These are phyloP conservation scores for Oscheius sp. DNA, from an alignment of 1,140 invertebrate genomes.

Conservation along the genomic window DNA sequence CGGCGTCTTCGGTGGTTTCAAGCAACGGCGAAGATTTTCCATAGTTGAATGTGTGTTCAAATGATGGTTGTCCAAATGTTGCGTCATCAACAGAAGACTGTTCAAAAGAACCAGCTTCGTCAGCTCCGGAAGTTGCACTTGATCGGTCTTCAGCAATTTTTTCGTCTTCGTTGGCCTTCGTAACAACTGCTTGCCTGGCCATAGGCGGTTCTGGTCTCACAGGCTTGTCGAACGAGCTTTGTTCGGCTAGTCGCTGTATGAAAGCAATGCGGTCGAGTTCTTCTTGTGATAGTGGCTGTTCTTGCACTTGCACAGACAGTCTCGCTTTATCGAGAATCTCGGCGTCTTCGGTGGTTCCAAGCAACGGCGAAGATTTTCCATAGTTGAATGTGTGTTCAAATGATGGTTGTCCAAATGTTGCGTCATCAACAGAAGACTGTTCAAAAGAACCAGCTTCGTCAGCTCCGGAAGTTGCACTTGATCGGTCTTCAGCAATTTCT, in stretches of 20 bases:
- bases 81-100: constrained; percentile 14
- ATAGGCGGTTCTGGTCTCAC: background rate
- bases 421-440: constrained; percentile 1
- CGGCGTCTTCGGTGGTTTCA: background rate
- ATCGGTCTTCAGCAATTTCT: background rate
- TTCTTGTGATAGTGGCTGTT: constrained; percentile 22
- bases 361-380: constrained; percentile 8
- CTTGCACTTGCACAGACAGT: background rate
- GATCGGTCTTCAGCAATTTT: background rate
- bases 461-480: constrained; percentile 22
- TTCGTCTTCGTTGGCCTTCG: background rate
- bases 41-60: constrained; percentile 13
- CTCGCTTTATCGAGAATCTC: constrained; percentile 8
- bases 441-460: constrained; percentile 3
- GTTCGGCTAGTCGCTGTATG: background rate
- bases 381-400: constrained; percentile 18
- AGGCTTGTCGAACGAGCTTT: constrained; percentile 21
- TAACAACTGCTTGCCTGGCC: background rate
- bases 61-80: background rate
- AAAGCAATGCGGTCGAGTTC: constrained; percentile 16
- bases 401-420: background rate
- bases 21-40: constrained; percentile 24
- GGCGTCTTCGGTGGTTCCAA: background rate
- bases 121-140: constrained; percentile 36
- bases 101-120: background rate